Conservation (phyloP, 2,888 invertebrate genomes). For the Folsomia candida region DNA sequence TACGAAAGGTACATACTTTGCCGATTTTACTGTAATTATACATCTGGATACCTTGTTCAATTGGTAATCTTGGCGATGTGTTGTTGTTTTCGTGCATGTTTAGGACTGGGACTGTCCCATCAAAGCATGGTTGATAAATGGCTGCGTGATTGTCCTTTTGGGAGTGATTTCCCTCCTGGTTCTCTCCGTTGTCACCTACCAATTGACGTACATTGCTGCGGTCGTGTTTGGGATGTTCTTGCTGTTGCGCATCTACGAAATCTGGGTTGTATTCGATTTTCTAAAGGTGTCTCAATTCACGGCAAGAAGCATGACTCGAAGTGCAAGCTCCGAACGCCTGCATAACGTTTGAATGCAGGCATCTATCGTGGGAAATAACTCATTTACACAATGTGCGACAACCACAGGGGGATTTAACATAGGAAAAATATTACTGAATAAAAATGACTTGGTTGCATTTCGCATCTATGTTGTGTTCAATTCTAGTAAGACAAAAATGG, state of each 20-base stretch:
- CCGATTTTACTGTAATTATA: too few relatives aligned
- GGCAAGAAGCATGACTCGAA: constrained; percentile 36
- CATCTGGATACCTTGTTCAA: too few relatives aligned
- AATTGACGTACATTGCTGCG: constrained; percentile 34
- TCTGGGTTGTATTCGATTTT: constrained; percentile 49
- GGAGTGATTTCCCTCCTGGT: constrained; percentile 42
- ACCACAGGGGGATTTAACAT: too few relatives aligned
- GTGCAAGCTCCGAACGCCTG: constrained; percentile 43
- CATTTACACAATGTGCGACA: too few relatives aligned
- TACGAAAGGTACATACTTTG: constrained; percentile 49
- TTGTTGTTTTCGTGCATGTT: background rate
- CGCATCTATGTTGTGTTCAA: too few relatives aligned
- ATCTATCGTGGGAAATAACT: too few relatives aligned
- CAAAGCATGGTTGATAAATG: constrained; percentile 48
- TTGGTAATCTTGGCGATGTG: too few relatives aligned
- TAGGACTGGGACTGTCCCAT: constrained; percentile 48
- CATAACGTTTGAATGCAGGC: constrained; percentile 46
- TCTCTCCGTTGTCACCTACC: constrained; percentile 40
- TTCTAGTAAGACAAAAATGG: too few relatives aligned
- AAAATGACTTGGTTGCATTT: too few relatives aligned
- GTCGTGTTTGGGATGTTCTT: constrained; percentile 33
- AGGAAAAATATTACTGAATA: too few relatives aligned
- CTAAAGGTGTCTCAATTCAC: constrained; percentile 42
- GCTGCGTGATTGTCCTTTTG: constrained; percentile 43
- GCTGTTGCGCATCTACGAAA: constrained; percentile 45